These are phyloP conservation scores for Perca fluviatilis DNA, from an alignment of 2,113 vertebrate genomes.

Conservation along the genomic window DNA sequence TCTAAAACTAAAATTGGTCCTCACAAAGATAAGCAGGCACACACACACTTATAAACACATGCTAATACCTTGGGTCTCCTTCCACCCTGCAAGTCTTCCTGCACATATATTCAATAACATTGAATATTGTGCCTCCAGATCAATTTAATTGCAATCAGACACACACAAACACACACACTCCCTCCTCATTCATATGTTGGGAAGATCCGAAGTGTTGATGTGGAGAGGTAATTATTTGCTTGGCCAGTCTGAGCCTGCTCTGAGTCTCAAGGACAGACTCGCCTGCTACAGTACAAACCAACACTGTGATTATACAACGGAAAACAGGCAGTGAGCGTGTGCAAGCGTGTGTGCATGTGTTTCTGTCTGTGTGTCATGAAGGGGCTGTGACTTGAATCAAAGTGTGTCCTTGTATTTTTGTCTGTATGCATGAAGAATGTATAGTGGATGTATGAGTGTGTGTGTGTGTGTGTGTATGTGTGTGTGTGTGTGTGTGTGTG, in stretches of 20 bases:
- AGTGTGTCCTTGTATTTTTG: conserved; percentile 39
- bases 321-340: conserved; percentile 22
- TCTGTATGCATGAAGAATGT: conserved; percentile 55
- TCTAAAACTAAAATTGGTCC: neutral
- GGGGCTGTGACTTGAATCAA: conserved; percentile 48
- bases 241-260: conserved; percentile 71
- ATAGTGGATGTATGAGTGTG: conserved; percentile 15
- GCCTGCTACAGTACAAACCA: conserved; percentile 44
- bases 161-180: conserved; percentile 16
- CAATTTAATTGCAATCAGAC: conserved; percentile 32
- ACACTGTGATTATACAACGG: conserved; percentile 47
- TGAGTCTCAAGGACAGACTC: conserved; percentile 73
- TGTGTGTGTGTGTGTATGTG: conserved; percentile 18
- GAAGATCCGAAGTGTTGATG: conserved; percentile 43
- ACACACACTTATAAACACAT: neutral
- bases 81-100: too few species aligned
- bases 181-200: conserved; percentile 28
- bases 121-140: conserved; percentile 20
- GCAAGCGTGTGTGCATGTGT: conserved; percentile 10
- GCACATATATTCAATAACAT: too few species aligned
- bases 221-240: conserved; percentile 80
- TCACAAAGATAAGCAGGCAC: neutral
- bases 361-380: conserved; percentile 27
- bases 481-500: conserved; percentile 25
- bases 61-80: too few species aligned